These are phyloP conservation scores for Enteromius paludinosus DNA, from an alignment of 2,797 vertebrate genomes.

Conservation along the genomic window DNA sequence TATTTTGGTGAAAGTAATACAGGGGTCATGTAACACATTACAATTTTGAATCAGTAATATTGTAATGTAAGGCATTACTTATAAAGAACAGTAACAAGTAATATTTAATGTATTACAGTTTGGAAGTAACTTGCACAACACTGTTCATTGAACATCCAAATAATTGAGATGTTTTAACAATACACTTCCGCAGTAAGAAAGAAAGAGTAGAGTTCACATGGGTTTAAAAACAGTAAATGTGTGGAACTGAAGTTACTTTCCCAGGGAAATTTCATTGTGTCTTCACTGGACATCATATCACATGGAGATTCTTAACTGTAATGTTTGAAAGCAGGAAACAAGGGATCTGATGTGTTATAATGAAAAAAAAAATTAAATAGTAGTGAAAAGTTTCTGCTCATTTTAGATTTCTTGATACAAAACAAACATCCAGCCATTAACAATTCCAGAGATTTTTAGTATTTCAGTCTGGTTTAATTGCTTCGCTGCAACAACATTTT, in stretches of 20 bases:
- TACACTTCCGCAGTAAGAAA: neutral
- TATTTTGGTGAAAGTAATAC: too few relatives aligned
- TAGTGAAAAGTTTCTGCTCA: neutral
- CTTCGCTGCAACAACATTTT: neutral
- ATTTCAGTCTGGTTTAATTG: neutral
- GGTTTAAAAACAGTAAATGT: neutral
- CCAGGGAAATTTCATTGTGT: neutral
- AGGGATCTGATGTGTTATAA: neutral
- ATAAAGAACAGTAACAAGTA: too few relatives aligned
- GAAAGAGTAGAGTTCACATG: too few relatives aligned
- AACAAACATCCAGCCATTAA: neutral
- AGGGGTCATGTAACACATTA: too few relatives aligned
- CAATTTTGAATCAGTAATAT: too few relatives aligned
- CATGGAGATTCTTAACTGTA: neutral
- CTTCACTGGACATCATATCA: neutral
- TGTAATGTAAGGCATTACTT: too few relatives aligned
- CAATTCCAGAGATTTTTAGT: neutral
- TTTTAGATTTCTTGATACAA: constrained; percentile 1
- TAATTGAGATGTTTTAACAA: neutral
- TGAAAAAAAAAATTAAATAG: neutral
- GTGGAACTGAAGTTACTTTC: neutral
- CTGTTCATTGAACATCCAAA: neutral
- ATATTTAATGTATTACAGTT: too few relatives aligned
- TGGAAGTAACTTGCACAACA: too few relatives aligned
- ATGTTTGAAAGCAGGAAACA: neutral